Evolutionary conservation across 2,113 vertebrate genomes (phyloP), one percentile per base, ranked within the genome.

Genomic region (Cricetomys ansorgei): DNA sequence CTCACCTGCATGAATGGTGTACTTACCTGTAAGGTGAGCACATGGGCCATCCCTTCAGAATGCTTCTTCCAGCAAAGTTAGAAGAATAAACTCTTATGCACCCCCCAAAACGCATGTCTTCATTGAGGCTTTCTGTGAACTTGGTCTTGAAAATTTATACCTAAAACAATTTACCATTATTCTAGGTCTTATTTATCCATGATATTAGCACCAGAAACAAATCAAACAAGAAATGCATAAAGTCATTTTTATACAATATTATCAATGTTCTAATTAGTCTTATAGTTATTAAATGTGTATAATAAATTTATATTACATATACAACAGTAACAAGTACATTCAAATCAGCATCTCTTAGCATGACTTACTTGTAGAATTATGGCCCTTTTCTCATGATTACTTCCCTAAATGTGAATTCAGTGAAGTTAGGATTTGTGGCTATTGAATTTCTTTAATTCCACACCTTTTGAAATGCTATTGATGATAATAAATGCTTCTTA

Each of bases 401-500:
- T 5, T 76, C 6, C 48, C 7, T 80, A 81, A 73, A 29, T 27
- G 5, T 73, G 81, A 59, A 16, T 15, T 16, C 17, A 50, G 6
- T 53, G 55, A 84, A 67, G 12, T n/a, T 72, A 83, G 1, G 17
- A 2, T 31, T 53, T 62, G 4, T 70, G 6, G 5, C 10, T n/a
- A 45, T 89, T 69, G 72, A n/a, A 76, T 91, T 15, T 37, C 64
- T 67, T 0, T 72, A 53, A 81, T 53, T 87, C 19, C 48, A 92
- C 10, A 19, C 34, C 64, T 34, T 4, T 1, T 40, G 19, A 23
- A 76, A 23, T 91, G 34, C 3, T 48, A n/a, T 43, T 37, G 7
- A 65, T 86, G 62, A 31, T 34, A 93, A 65, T 69, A 93, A 94
- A 73, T 84, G 8, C 12, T 88, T 83, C 25, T 89, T 81, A 57